Conservation (phyloP, 2,797 vertebrate species). For the Brachyrhaphis roseni region DNA sequence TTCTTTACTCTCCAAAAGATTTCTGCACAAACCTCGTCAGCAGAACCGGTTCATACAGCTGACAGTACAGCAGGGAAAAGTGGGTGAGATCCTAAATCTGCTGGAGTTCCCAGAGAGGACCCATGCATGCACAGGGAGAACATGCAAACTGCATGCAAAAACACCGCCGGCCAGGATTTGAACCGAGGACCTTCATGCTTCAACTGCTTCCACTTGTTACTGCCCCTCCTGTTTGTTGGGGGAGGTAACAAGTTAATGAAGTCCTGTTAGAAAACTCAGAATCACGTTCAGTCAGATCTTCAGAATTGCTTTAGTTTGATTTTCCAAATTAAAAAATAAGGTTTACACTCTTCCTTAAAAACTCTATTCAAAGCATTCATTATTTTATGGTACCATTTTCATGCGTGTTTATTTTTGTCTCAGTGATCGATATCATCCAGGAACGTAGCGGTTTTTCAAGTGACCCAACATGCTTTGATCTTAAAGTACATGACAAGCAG, state of each 20-base stretch:
- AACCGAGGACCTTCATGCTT: too few relatives aligned
- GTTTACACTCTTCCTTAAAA: not conserved
- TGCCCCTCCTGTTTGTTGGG: not conserved
- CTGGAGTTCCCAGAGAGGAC: too few relatives aligned
- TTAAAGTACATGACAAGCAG: constrained; percentile 11
- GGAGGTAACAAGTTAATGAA: not conserved
- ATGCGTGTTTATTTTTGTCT: not conserved
- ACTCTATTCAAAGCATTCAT: too few relatives aligned
- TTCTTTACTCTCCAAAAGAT: too few relatives aligned
- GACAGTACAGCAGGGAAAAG: too few relatives aligned
- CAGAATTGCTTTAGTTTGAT: not conserved
- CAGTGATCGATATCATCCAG: not conserved
- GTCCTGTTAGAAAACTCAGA: not conserved
- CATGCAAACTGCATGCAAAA: too few relatives aligned
- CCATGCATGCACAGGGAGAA: too few relatives aligned
- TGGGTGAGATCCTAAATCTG: too few relatives aligned
- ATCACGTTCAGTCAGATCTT: not conserved
- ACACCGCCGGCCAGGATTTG: too few relatives aligned
- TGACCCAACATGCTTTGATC: constrained; percentile 1
- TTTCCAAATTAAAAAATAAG: not conserved
- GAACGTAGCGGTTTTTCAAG: not conserved
- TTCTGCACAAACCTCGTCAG: too few relatives aligned
- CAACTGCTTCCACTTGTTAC: too few relatives aligned
- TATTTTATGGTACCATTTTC: not conserved
- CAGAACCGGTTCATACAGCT: too few relatives aligned